Percentiles rank a stretch among this genome's conserved stretches.
Conservation (phyloP, 2,888 invertebrate genomes). For the Choreutis nemorana region DNA sequence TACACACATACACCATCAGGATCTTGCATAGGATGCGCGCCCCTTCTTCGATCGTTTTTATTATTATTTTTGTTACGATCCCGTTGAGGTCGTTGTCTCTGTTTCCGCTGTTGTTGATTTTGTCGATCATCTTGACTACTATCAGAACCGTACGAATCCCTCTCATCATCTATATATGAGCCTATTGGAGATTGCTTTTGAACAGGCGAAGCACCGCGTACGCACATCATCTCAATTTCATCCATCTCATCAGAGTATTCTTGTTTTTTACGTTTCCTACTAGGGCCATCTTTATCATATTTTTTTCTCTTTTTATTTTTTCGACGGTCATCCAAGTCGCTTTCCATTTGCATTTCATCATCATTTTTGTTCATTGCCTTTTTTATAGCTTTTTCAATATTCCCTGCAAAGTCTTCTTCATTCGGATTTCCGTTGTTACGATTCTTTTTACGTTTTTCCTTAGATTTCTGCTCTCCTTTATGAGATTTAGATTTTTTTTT, state of each 20-base stretch:
- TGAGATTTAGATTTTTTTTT: slow-evolving; percentile 58
- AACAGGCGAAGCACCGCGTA: slow-evolving; percentile 78
- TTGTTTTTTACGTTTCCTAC: slow-evolving; percentile 66
- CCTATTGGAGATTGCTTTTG: slow-evolving; percentile 32
- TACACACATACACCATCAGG: slow-evolving; percentile 81
- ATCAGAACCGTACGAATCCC: slow-evolving; percentile 59
- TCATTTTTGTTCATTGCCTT: slow-evolving; percentile 77
- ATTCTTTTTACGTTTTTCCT: slow-evolving; percentile 60
- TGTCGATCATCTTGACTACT: slow-evolving; percentile 65
- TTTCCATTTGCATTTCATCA: slow-evolving; percentile 42
- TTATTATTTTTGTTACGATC: slow-evolving; percentile 62
- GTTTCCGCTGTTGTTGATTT: slow-evolving; percentile 51
- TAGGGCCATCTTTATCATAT: slow-evolving; percentile 64
- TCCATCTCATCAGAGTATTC: slow-evolving; percentile 69
- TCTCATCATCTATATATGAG: slow-evolving; percentile 56
- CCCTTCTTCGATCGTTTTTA: slow-evolving; percentile 60
- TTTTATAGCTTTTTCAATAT: slow-evolving; percentile 80
- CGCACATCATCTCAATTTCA: slow-evolving; percentile 82
- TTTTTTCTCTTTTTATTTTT: slow-evolving; percentile 68
- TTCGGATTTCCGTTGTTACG: slow-evolving; percentile 42
- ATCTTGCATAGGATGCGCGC: slow-evolving; percentile 69
- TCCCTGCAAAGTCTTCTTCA: slow-evolving; percentile 80
- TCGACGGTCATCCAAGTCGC: slow-evolving; percentile 56
- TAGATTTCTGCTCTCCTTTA: slow-evolving; percentile 54
- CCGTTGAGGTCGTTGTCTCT: slow-evolving; percentile 42